phyloP scores from a whole-genome alignment of 1,140 invertebrate genomes.

The Calycopis cecrops region DNA sequence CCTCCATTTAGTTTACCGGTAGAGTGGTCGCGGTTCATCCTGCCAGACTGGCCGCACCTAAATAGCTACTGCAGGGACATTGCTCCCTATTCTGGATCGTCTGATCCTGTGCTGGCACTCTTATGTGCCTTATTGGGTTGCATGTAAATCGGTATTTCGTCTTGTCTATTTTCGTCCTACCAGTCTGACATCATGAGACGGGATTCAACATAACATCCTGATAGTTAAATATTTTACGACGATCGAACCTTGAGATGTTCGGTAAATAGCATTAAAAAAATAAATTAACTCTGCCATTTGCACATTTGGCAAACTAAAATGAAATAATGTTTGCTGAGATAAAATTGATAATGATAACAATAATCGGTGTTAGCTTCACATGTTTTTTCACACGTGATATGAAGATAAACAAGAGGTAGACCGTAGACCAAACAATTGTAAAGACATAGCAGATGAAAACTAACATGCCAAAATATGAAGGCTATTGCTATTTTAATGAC shows the following conservation, averaged over 20 bases:
- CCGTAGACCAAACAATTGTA: no score
- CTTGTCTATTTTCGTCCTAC: constrained; percentile 29
- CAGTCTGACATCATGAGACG: constrained; percentile 16
- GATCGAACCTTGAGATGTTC: constrained; percentile 16
- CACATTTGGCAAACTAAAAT: constrained; percentile 7
- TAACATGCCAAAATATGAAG: no score
- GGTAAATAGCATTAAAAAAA: constrained; percentile 14
- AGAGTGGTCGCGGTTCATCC: constrained; percentile 56
- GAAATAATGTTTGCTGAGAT: constrained; percentile 4
- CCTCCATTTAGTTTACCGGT: constrained; percentile 56
- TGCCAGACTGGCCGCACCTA: constrained; percentile 67
- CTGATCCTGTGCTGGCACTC: constrained; percentile 53
- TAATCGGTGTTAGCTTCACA: neutral
- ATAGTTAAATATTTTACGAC: constrained; percentile 18
- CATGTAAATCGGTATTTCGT: constrained; percentile 20
- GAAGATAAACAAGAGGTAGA: no score
- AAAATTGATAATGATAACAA: constrained; percentile 4
- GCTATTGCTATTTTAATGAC: no score
- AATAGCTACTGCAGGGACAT: constrained; percentile 73
- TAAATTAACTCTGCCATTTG: constrained; percentile 15
- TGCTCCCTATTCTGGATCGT: constrained; percentile 59
- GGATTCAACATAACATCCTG: constrained; percentile 21
- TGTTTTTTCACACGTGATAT: neutral
- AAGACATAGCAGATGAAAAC: no score
- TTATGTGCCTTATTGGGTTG: constrained; percentile 56